A percentile compares a stretch with the other conserved stretches of the same genome.
These are phyloP conservation scores for Smithornis capensis DNA, from an alignment of 2,113 vertebrate species.

Conservation along the genomic window DNA sequence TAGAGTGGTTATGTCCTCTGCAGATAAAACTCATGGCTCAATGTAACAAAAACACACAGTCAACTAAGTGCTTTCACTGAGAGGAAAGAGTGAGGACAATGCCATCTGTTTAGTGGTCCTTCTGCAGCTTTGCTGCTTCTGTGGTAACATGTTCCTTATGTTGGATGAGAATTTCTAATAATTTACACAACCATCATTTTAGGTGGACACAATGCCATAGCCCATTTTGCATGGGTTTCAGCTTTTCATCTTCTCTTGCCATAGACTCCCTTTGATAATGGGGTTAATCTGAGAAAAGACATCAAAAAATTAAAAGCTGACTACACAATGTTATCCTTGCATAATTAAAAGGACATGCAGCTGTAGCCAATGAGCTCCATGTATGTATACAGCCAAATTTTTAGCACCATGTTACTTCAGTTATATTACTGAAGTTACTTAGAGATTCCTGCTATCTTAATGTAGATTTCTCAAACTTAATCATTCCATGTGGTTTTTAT, in stretches of 20 bases:
- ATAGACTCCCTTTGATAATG: not conserved
- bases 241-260: not conserved
- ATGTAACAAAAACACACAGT: not conserved
- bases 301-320: not conserved
- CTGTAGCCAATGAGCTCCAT: not conserved
- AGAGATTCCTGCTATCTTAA: not conserved
- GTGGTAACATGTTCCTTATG: not conserved
- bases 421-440: not conserved
- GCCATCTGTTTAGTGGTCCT: not conserved
- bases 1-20: not conserved
- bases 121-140: not conserved
- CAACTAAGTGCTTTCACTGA: not conserved
- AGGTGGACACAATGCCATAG: not conserved
- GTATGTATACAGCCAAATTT: not conserved
- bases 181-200: not conserved
- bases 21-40: not conserved
- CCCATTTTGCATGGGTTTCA: not conserved
- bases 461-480: not conserved
- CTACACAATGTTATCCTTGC: not conserved
- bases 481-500: not conserved
- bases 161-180: not conserved
- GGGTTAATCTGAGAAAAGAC: not conserved
- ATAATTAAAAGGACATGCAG: not conserved
- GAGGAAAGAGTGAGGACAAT: not conserved
- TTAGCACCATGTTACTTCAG: not conserved